These are phyloP conservation scores for Erpobdella octoculata DNA, from an alignment of 2,888 invertebrate species.

Conservation along the genomic window DNA sequence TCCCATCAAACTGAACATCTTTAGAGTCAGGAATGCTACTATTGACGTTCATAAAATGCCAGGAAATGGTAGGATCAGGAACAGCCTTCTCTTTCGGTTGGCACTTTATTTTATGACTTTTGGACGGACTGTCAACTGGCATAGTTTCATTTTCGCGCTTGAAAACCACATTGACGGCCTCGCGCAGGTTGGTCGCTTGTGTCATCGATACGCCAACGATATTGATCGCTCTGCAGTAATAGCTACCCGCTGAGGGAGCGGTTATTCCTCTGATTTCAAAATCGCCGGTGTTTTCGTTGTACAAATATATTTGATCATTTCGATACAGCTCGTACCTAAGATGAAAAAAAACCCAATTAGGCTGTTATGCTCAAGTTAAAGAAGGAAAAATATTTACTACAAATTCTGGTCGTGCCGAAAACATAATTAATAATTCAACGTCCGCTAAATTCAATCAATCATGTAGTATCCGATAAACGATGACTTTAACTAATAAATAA, in stretches of 20 bases:
- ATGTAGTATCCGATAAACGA: too few relatives aligned
- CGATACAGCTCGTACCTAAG: constrained; percentile 4
- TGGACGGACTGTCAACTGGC: not conserved
- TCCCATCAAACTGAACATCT: not conserved
- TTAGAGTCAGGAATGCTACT: too few relatives aligned
- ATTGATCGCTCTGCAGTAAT: constrained; percentile 3
- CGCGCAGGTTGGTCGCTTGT: not conserved
- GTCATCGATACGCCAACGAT: not conserved
- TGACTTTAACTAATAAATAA: too few relatives aligned
- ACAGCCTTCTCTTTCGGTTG: not conserved
- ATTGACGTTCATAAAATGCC: too few relatives aligned
- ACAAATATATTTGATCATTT: not conserved
- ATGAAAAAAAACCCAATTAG: too few relatives aligned
- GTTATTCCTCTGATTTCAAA: not conserved
- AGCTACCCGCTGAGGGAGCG: not conserved
- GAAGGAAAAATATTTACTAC: too few relatives aligned
- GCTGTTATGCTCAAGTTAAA: too few relatives aligned
- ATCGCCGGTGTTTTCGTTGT: not conserved
- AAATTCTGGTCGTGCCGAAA: too few relatives aligned
- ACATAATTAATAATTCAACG: too few relatives aligned
- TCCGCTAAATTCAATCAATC: too few relatives aligned
- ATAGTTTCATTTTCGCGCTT: not conserved
- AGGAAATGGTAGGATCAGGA: not conserved
- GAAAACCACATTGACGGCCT: constrained; percentile 3
- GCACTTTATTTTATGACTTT: not conserved